A percentile compares a stretch with the other conserved stretches of the same genome.
phyloP scores from a whole-genome alignment of 2,113 vertebrate genomes.

The Strigops habroptila region DNA sequence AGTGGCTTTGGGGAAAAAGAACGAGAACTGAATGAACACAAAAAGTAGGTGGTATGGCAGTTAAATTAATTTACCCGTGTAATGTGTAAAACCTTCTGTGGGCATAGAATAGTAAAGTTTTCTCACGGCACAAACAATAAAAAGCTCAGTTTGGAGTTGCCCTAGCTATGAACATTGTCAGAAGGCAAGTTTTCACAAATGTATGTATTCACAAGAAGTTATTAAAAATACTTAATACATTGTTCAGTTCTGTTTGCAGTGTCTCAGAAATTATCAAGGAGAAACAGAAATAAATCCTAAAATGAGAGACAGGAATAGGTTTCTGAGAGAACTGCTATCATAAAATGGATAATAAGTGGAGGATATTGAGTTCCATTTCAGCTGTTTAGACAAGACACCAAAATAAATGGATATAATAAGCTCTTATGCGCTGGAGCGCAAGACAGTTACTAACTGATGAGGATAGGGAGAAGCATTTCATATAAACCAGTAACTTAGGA shows the following conservation, averaged over 20 bases:
- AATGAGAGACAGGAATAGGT: neutral
- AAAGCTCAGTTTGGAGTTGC: neutral
- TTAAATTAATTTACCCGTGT: neutral
- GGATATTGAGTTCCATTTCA: conserved; percentile 11
- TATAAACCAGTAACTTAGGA: neutral
- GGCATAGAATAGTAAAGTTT: neutral
- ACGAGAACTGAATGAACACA: neutral
- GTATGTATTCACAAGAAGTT: neutral
- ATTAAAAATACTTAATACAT: neutral
- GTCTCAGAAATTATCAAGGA: neutral
- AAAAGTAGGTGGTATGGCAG: neutral
- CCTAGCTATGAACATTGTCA: neutral
- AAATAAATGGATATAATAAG: conserved; percentile 34
- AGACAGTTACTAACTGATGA: neutral
- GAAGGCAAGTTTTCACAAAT: neutral
- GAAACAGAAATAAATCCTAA: neutral
- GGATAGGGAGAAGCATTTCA: neutral
- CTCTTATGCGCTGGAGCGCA: neutral
- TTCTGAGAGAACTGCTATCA: neutral
- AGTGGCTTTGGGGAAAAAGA: neutral
- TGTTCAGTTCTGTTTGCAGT: neutral
- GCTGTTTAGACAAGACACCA: neutral
- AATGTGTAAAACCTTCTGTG: neutral
- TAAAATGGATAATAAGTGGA: neutral
- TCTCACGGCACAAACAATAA: neutral